Evolutionary conservation across 2,888 invertebrate genomes (phyloP).

Genomic region (Hesperia comma): DNA sequence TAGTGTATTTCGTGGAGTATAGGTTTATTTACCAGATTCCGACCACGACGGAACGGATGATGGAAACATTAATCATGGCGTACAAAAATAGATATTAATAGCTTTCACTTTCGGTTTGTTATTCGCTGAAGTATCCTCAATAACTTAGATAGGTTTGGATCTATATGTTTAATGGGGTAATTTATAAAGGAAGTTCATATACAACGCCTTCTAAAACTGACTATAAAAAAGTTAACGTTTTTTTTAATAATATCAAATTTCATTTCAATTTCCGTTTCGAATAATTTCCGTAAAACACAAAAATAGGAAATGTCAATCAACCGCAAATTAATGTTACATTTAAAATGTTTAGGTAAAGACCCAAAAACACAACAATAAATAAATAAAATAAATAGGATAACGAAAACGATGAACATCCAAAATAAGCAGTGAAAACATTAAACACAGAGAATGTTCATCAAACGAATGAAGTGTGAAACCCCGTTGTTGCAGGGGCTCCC

Average conservation of each 20-base stretch:
- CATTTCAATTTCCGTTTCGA: too few relatives aligned
- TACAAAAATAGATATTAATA: slow-evolving; percentile 1
- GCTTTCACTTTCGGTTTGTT: neutral
- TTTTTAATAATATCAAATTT: too few relatives aligned
- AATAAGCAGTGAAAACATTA: slow-evolving; percentile 7
- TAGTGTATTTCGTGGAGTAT: neutral
- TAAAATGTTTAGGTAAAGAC: too few relatives aligned
- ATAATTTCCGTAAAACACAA: too few relatives aligned
- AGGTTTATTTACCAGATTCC: slow-evolving; percentile 7
- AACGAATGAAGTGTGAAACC: slow-evolving; percentile 66
- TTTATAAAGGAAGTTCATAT: too few relatives aligned
- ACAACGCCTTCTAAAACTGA: too few relatives aligned
- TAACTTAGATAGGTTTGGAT: too few relatives aligned
- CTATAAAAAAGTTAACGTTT: too few relatives aligned
- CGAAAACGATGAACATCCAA: neutral
- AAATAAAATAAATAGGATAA: neutral
- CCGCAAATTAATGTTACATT: too few relatives aligned
- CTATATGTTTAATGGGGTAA: too few relatives aligned
- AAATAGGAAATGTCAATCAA: too few relatives aligned
- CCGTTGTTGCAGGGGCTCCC: slow-evolving; percentile 39
- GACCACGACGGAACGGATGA: neutral
- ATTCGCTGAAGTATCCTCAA: neutral
- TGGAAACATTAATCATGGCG: neutral
- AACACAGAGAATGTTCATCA: slow-evolving; percentile 50
- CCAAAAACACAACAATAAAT: neutral